Percentiles rank a stretch among this genome's conserved stretches.
phyloP scores from a whole-genome alignment of 37 sponge, comb jelly and placozoan species.

The Theonella swinhoei region DNA sequence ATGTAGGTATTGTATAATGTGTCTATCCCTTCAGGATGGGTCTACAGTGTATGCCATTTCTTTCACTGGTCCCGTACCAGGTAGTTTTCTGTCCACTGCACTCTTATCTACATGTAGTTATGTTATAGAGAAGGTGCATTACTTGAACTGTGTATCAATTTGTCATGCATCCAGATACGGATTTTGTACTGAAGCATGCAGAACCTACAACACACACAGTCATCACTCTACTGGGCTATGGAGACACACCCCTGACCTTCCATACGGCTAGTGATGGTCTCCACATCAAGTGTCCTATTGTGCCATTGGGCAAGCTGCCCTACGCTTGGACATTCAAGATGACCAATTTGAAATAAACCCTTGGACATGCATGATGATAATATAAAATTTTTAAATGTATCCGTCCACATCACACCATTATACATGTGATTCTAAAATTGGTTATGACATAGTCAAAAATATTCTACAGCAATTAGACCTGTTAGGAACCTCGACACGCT shows the following conservation, averaged over 20 bases:
- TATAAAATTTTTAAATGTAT: too few species aligned
- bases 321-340: conserved; percentile 56
- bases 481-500: not conserved
- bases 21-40: conserved; percentile 21
- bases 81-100: too few species aligned
- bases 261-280: conserved; percentile 27
- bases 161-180: too few species aligned
- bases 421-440: too few species aligned
- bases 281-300: conserved; percentile 26
- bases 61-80: conserved; percentile 50
- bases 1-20: not conserved
- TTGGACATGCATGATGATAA: too few species aligned
- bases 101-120: too few species aligned
- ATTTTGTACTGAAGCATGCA: conserved; percentile 24
- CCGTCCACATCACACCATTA: not conserved
- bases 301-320: conserved; percentile 1
- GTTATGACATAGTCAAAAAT: too few species aligned
- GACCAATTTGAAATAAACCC: conserved; percentile 14
- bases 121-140: too few species aligned
- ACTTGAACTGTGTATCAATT: too few species aligned
- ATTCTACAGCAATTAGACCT: not conserved
- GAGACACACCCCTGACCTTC: not conserved
- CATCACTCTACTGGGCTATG: conserved; percentile 41
- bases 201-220: conserved; percentile 9
- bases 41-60: conserved; percentile 74